Base-by-base conservation (phyloP, 2,888 invertebrate species). In the Chloroclystis v-ata region DNA sequence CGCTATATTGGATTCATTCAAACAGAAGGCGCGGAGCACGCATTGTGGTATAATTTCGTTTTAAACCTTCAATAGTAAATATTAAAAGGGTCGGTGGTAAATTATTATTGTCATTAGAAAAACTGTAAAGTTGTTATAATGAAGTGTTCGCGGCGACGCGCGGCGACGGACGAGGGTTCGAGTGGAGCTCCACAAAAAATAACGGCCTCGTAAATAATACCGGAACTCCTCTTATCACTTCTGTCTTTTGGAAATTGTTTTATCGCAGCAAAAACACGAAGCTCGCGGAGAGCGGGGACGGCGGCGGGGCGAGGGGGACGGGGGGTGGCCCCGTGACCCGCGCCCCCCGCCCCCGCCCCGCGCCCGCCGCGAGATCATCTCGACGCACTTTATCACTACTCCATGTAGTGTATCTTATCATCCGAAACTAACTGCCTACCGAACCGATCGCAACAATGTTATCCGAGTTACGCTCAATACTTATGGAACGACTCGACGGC, bases 111-210 rank as follows among this genome's bases (percentile, higher is more conserved):
- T 64, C 73, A 73, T 59, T 73, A 65, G 67, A 65, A 20, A 20
- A 20, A 61, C 61, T 52, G 69, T 69, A 66, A 71, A 71, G 71
- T 52, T 53, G 59, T 58, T 67, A 62, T 67, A 71, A 59, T 43
- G 44, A 24, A 46, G 32, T 48, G 49, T 1, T 51, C 54, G 20
- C 2, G 47, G 57, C 52, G 52, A 47, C 55, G 43, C 9, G 57
- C 63, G 77, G 68, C 60, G 79, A 81, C 59, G 69, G 80, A 82
- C 67, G 75, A 73, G 65, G 81, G 79, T 79, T 62, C 66, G 71
- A 55, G 55, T 46, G 52, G 74, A 65, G 43, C 47, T 43, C 38
- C 30, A 47, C 60, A 63, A 68, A 49, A 52, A 52, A 20, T 20
- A 26, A 38, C 37, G 32, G 28, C 57, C 56, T 64, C 69, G 55